Conservation (phyloP, 2,888 invertebrate genomes). For the Tetrapedia diversipes region DNA sequence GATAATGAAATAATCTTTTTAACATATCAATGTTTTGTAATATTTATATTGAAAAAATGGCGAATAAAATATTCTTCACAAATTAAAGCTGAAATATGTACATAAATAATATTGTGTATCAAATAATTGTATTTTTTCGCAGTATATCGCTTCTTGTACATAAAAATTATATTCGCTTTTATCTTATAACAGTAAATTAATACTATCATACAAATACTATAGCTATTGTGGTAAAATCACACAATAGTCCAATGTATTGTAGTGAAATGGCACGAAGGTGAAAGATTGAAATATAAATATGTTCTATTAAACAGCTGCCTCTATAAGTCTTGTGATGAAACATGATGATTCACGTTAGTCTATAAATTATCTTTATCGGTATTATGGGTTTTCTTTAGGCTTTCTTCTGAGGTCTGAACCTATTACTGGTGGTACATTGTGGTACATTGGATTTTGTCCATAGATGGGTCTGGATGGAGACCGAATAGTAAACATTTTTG, state of each 20-base stretch:
- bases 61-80: background rate
- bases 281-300: slow-evolving; percentile 13
- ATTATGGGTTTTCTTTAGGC: slow-evolving; percentile 77
- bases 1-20: background rate
- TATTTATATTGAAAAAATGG: background rate
- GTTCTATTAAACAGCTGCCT: slow-evolving; percentile 26
- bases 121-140: slow-evolving; percentile 38
- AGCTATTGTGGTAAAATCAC: too few species aligned
- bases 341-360: too few species aligned
- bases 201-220: slow-evolving; percentile 30
- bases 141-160: slow-evolving; percentile 55
- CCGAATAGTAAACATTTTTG: too few species aligned
- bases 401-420: slow-evolving; percentile 76
- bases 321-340: slow-evolving; percentile 24
- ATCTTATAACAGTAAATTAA: background rate
- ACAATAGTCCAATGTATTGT: too few species aligned
- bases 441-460: too few species aligned
- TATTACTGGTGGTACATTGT: slow-evolving; percentile 68
- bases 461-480: slow-evolving; percentile 54
- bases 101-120: slow-evolving; percentile 1
- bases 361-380: slow-evolving; percentile 44
- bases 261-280: slow-evolving; percentile 43
- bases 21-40: background rate
- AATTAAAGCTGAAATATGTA: background rate
- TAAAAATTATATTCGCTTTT: slow-evolving; percentile 37